phyloP scores from a whole-genome alignment of 2,797 vertebrate genomes.

The Graptemys geographica region DNA sequence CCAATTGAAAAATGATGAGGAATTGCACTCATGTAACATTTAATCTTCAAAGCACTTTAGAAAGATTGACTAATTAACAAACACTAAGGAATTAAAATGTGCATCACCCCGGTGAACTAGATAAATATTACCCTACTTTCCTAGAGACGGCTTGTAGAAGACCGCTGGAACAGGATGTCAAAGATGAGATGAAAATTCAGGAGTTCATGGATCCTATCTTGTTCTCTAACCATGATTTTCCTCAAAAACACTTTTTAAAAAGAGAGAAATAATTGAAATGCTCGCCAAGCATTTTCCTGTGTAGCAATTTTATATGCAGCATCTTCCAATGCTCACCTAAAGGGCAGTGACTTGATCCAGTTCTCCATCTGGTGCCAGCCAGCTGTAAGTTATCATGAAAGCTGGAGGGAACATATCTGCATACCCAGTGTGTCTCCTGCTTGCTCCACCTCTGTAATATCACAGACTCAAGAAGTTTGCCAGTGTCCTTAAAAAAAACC shows the following conservation, averaged over 20 bases:
- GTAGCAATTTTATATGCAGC: neutral
- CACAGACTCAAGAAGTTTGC: neutral
- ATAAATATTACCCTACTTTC: neutral
- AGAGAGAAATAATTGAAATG: too few relatives aligned
- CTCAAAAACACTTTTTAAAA: too few relatives aligned
- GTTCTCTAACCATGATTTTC: neutral
- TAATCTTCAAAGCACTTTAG: neutral
- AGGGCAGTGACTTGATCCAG: neutral
- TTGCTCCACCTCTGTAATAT: accelerated
- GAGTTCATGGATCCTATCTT: neutral
- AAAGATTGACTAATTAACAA: neutral
- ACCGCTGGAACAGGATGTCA: neutral
- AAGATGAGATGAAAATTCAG: neutral
- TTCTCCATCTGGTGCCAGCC: neutral
- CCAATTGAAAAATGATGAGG: neutral
- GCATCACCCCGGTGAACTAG: neutral
- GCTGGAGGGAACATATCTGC: neutral
- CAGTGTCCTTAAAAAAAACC: neutral
- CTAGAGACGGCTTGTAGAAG: neutral
- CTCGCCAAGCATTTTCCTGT: neutral
- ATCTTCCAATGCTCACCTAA: neutral
- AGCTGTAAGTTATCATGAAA: too few relatives aligned
- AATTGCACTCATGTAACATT: neutral
- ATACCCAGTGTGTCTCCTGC: neutral
- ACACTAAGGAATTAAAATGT: neutral